A percentile compares a stretch with the other conserved stretches of the same genome.
Evolutionary conservation across 2,888 invertebrate genomes (phyloP).

Genomic region (Drosophila anomelani): DNA sequence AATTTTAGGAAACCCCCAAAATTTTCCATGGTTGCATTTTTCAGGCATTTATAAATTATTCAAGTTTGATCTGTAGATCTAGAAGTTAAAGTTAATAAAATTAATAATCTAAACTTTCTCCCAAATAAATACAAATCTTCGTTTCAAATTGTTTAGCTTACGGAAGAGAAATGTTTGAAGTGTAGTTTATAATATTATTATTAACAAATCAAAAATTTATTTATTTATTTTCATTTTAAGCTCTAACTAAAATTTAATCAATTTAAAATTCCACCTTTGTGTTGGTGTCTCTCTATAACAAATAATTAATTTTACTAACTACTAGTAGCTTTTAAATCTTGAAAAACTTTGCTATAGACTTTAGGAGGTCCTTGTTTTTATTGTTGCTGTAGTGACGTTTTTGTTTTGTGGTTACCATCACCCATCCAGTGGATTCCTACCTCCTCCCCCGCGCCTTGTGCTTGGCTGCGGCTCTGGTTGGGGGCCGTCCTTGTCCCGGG

Average conservation of each 20-base stretch:
- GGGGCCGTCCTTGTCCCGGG: conserved; percentile 13
- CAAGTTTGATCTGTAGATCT: too few relatives aligned
- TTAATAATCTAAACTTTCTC: too few relatives aligned
- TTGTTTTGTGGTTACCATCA: conserved; percentile 70
- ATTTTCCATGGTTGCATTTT: too few relatives aligned
- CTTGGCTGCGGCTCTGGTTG: not conserved
- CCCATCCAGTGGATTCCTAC: conserved; percentile 54
- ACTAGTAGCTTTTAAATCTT: conserved; percentile 10
- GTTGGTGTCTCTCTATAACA: not conserved
- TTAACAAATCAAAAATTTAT: not conserved
- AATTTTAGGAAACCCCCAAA: not conserved
- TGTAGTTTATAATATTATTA: not conserved
- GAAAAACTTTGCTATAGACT: conserved; percentile 33
- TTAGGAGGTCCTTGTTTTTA: conserved; percentile 20
- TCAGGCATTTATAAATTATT: too few relatives aligned
- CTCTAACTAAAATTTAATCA: not conserved
- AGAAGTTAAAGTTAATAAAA: too few relatives aligned
- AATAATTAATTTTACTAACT: conserved; percentile 13
- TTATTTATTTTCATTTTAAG: not conserved
- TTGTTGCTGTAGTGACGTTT: conserved; percentile 59
- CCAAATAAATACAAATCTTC: too few relatives aligned
- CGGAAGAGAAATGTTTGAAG: too few relatives aligned
- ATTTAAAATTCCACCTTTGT: not conserved
- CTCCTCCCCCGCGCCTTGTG: not conserved
- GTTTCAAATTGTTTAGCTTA: too few relatives aligned